Evolutionary conservation across 2,888 invertebrate genomes (phyloP), one percentile per base, ranked within the genome.

Genomic region (Alloscopus bannaensis): DNA sequence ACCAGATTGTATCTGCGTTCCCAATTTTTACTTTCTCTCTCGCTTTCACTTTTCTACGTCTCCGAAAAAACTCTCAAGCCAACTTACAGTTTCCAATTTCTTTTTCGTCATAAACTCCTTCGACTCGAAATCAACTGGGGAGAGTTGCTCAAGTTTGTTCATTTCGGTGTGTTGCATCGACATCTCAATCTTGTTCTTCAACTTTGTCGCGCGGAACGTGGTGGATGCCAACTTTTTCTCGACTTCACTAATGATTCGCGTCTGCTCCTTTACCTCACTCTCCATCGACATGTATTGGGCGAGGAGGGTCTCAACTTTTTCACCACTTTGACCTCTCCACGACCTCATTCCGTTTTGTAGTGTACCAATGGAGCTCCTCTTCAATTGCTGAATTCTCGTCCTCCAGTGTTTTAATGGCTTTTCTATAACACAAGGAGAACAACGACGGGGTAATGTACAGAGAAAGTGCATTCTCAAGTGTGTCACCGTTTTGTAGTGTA

Each of bases 71-170:
- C n/a, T n/a, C n/a, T n/a, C n/a, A n/a, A n/a, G n/a, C n/a, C n/a
- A n/a, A 68, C 62, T 59, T 73, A 84, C 86, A 60, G 86, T 86
- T 78, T 86, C 84, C 42, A 85, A 64, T 66, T 86, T 85, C 60
- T 81, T 81, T 42, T 82, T 85, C 24, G 83, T 62, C 40, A 77
- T 62, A 57, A 82, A 83, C 42, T 80, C 81, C 66, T 84, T 84
- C 18, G 81, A 72, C 6, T 83, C 82, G 40, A 84, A 70, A 55
- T 82, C 45, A 26, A 50, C 52, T 59, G 71, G 76, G 11, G 83
- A 65, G 24, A 84, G 72, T 40, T 90, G 88, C n/a, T 87, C 87
- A 68, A 87, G 88, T 68, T 91, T 86, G 73, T 91, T 91, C 47
- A 89, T 89, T 73, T 90, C 90, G 13, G 47, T 45, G 6, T 22